Conservation (phyloP, 2,113 vertebrate genomes). For the Corythornis madagascariensis region DNA sequence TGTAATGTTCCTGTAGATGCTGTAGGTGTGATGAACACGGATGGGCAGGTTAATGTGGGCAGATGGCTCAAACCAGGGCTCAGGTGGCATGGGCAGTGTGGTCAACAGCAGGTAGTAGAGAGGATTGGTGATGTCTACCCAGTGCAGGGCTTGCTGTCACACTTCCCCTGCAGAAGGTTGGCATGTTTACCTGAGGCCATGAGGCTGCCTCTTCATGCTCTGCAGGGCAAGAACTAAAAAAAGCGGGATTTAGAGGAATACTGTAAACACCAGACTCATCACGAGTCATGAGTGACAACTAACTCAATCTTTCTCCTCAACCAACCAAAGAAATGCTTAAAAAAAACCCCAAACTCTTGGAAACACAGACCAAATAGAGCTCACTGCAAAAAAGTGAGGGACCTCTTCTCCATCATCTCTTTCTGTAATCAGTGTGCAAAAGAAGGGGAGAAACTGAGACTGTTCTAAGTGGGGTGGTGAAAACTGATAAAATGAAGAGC, state of each 20-base stretch:
- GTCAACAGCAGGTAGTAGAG: neutral
- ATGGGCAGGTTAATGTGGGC: neutral
- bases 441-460: neutral
- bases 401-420: neutral
- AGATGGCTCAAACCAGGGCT: neutral
- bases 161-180: rapidly evolving
- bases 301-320: neutral
- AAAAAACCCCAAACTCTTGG: neutral
- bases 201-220: neutral
- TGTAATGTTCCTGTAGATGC: neutral
- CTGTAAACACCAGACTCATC: neutral
- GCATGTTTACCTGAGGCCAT: neutral
- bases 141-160: rapidly evolving
- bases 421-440: neutral
- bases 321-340: neutral
- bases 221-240: neutral
- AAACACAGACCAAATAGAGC: neutral
- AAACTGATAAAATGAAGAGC: neutral
- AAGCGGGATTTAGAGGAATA: neutral
- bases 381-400: neutral
- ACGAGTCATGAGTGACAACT: neutral
- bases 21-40: neutral
- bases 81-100: rapidly evolving
- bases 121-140: neutral
- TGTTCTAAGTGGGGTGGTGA: neutral